phyloP scores from a whole-genome alignment of 1,140 invertebrate genomes.

The Lethrus apterus region DNA sequence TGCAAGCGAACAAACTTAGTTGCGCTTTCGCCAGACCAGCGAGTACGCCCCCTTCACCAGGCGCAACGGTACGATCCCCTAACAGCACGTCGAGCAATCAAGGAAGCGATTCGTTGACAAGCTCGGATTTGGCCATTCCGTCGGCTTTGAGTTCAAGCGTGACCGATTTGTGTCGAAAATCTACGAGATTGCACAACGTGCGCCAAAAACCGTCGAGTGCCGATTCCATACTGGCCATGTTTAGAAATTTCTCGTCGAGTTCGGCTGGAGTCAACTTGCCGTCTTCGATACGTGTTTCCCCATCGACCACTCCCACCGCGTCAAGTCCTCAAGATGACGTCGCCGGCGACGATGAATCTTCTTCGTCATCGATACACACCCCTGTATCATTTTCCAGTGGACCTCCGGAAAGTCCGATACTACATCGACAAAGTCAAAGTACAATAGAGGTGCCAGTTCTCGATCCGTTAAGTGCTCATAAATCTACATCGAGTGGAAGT shows the following conservation, averaged over 20 bases:
- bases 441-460: slow-evolving; percentile 59
- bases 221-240: slow-evolving; percentile 68
- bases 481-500: slow-evolving; percentile 42
- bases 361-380: slow-evolving; percentile 51
- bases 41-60: slow-evolving; percentile 45
- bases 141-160: slow-evolving; percentile 37
- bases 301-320: slow-evolving; percentile 55
- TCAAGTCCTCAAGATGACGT: slow-evolving; percentile 62
- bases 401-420: slow-evolving; percentile 49
- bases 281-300: slow-evolving; percentile 49
- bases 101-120: slow-evolving; percentile 61
- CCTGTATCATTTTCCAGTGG: slow-evolving; percentile 49
- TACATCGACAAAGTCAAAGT: slow-evolving; percentile 32
- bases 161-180: slow-evolving; percentile 33
- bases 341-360: slow-evolving; percentile 54
- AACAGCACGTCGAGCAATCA: slow-evolving; percentile 59
- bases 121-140: slow-evolving; percentile 51
- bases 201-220: slow-evolving; percentile 58
- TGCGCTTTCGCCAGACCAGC: slow-evolving; percentile 41
- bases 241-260: slow-evolving; percentile 55
- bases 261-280: slow-evolving; percentile 46
- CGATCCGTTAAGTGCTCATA: slow-evolving; percentile 56
- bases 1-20: slow-evolving; percentile 34
- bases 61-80: slow-evolving; percentile 49
- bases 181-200: slow-evolving; percentile 22